phyloP scores from a whole-genome alignment of 2,113 vertebrate genomes.

The Etheostoma cragini region DNA sequence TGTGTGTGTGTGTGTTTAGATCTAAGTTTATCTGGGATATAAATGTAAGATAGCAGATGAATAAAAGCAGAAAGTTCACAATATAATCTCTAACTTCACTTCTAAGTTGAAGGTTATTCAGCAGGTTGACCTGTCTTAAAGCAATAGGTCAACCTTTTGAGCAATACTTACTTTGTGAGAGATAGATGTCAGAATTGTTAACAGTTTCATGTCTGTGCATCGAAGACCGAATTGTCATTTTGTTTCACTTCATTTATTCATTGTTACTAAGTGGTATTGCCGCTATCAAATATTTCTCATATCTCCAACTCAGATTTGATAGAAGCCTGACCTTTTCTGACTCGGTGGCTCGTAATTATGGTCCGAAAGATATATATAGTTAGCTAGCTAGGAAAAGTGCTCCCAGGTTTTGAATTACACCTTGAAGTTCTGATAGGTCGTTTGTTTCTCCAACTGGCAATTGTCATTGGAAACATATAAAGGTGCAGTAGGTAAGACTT shows the following conservation, averaged over 20 bases:
- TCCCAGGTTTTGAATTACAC: too few relatives aligned
- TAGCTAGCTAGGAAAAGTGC: too few relatives aligned
- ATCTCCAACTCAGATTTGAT: too few relatives aligned
- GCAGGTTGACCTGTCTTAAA: neutral
- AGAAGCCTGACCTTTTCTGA: too few relatives aligned
- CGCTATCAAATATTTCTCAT: too few relatives aligned
- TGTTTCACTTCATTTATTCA: neutral
- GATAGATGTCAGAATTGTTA: neutral
- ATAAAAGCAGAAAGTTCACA: constrained; percentile 11
- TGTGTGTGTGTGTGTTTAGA: constrained; percentile 13
- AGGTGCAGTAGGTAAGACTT: too few relatives aligned
- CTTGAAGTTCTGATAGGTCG: too few relatives aligned
- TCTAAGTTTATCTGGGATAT: neutral
- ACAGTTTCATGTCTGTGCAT: neutral
- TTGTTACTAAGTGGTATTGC: too few relatives aligned
- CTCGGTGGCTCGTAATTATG: too few relatives aligned
- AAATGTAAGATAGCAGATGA: constrained; percentile 36
- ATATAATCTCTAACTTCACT: neutral
- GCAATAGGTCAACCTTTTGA: neutral
- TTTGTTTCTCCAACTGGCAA: too few relatives aligned
- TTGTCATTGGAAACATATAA: too few relatives aligned
- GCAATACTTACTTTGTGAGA: neutral
- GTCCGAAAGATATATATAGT: too few relatives aligned
- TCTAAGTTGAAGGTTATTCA: neutral
- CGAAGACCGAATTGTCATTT: neutral